A percentile compares a stretch with the other conserved stretches of the same genome.
These are phyloP conservation scores for Anguilla megastoma DNA, from an alignment of 2,797 vertebrate genomes.

Conservation along the genomic window DNA sequence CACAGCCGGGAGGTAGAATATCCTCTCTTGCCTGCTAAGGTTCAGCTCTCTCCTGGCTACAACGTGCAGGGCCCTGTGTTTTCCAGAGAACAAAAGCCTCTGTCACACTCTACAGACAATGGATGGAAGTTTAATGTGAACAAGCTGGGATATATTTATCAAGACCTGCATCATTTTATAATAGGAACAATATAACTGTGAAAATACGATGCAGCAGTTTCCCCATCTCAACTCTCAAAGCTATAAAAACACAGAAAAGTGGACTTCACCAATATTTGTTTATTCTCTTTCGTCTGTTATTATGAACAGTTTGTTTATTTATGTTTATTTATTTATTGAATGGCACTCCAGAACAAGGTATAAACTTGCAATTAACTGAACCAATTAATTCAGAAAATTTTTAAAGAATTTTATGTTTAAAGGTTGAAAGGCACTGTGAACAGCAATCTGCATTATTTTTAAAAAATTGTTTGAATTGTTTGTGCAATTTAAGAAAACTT, in stretches of 20 bases:
- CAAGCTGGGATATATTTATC: conserved; percentile 17
- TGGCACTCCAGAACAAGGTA: neutral
- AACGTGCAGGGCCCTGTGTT: neutral
- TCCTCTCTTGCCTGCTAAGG: neutral
- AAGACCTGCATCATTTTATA: neutral
- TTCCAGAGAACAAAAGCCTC: neutral
- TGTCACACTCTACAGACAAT: neutral
- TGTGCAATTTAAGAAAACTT: neutral
- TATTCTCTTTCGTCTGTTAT: neutral
- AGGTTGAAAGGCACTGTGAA: neutral
- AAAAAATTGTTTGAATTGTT: neutral
- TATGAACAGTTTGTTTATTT: neutral
- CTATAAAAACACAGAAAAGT: neutral
- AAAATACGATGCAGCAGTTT: conserved; percentile 2
- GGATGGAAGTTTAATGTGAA: conserved; percentile 6
- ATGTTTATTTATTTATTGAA: neutral
- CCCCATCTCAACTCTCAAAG: neutral
- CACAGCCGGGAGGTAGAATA: conserved; percentile 22
- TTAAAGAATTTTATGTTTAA: no score
- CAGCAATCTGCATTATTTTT: neutral
- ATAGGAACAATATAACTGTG: neutral
- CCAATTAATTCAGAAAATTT: no score
- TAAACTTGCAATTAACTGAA: neutral
- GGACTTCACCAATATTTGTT: neutral
- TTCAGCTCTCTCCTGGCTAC: neutral